Percentiles rank a stretch among this genome's conserved stretches.
Conservation (phyloP, 2,888 invertebrate species). For the Acanthococcus lagerstroemiae region DNA sequence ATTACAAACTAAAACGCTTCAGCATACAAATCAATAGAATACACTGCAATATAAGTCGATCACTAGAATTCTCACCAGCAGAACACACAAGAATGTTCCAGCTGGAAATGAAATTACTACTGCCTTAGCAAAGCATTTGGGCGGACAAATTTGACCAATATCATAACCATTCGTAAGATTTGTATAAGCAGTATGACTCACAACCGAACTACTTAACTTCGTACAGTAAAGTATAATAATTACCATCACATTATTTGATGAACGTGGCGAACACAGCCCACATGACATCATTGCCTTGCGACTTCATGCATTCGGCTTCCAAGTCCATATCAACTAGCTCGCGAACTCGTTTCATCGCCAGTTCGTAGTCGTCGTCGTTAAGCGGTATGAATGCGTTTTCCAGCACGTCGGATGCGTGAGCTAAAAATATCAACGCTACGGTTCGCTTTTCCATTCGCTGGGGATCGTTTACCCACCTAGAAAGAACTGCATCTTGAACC, state of each 20-base stretch:
- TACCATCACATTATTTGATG: conserved; percentile 82
- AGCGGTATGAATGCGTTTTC: conserved; percentile 99
- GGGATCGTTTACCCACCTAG: conserved; percentile 94
- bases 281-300: conserved; percentile 83
- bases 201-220: no score
- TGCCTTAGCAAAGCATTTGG: no score
- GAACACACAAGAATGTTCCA: no score
- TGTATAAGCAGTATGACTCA: no score
- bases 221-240: no score
- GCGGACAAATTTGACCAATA: no score
- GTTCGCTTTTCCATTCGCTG: conserved; percentile 94
- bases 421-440: conserved; percentile 84
- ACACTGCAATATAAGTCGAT: no score
- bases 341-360: conserved; percentile 94
- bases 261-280: conserved; percentile 99
- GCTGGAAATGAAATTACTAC: no score
- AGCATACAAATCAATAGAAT: no score
- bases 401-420: conserved; percentile 95
- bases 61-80: no score
- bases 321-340: conserved; percentile 93
- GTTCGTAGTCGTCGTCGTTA: conserved; percentile 92
- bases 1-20: no score
- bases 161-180: no score
- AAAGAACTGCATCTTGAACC: conserved; percentile 95
- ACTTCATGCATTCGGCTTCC: conserved; percentile 86